Base-by-base conservation (phyloP, 2,113 vertebrate genomes). In the Poeciliopsis prolifica region DNA sequence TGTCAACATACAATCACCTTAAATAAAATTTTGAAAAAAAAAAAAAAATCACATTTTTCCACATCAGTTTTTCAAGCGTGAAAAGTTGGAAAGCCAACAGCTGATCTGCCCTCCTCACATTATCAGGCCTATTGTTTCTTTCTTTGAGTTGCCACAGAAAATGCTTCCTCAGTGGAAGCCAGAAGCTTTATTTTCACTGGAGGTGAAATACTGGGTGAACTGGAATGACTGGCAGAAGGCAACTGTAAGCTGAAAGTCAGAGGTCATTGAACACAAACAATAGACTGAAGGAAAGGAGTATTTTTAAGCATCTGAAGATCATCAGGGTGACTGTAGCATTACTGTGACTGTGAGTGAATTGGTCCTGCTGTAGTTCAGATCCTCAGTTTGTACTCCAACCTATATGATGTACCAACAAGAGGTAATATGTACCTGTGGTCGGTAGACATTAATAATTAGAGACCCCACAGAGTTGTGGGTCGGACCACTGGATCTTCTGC, bases 181-280 rank as follows among this genome's bases (percentile, higher is more conserved):
- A 58, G 72, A 40, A 70, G 72, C 74, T n/a, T 79, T 77, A 73
- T 92, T 87, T 88, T 83, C 70, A 73, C 74, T 87, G 79, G 83
- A 79, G 28, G 76, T 77, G 31, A 85, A 86, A 66, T 22, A 48
- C 37, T 68, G 61, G 31, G 65, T 42, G 65, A 80, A 77, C 62
- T 74, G 60, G 61, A 72, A 70, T 77, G 74, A 58, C 51, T 63
- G 66, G 44, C 5, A 61, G 61, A 29, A 42, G 70, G 63, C 74
- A 61, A 13, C 37, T 75, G 62, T 10, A 51, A 72, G 81, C 78
- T 75, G 63, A 67, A 58, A 84, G 60, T 30, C 78, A 35, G 58
- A 44, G 65, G 74, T 66, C 74, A 79, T 77, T 85, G 78, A 87
- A 72, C 44, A 22, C 13, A 68, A 33, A 92, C 91, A 92, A 90